Evolutionary conservation across 2,797 vertebrate species (phyloP).

Genomic region (Bothrops alternatus): DNA sequence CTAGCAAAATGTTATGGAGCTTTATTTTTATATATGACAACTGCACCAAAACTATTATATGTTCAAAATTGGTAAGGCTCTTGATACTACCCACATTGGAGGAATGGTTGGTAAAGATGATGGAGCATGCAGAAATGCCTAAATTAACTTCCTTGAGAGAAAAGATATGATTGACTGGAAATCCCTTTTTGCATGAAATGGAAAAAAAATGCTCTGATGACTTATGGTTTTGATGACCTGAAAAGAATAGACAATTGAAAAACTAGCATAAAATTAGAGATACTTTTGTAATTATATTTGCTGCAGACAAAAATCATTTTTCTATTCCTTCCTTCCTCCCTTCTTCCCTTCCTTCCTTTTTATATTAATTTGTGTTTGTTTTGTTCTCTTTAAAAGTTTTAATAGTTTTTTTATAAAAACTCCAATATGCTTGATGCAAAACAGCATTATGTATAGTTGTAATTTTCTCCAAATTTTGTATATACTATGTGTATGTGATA

Average conservation of each 20-base stretch:
- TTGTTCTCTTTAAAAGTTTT: neutral
- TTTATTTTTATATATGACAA: neutral
- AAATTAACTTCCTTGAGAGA: neutral
- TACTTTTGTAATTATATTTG: neutral
- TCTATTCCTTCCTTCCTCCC: neutral
- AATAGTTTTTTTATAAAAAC: neutral
- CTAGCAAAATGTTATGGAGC: neutral
- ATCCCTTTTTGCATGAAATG: neutral
- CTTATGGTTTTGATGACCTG: neutral
- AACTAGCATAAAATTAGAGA: neutral
- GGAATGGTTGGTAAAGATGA: neutral
- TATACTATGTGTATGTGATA: neutral
- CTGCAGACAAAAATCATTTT: neutral
- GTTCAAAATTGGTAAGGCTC: neutral
- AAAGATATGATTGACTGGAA: neutral
- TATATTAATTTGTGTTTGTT: neutral
- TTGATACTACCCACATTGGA: neutral
- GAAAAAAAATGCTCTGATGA: neutral
- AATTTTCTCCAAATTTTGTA: neutral
- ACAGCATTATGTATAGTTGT: neutral
- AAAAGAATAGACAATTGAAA: neutral
- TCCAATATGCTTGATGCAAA: neutral
- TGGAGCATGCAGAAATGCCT: neutral
- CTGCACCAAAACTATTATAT: neutral
- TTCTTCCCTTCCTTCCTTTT: neutral